A percentile compares a stretch with the other conserved stretches of the same genome.
Evolutionary conservation across 2,888 invertebrate species (phyloP).

Genomic region (Amiota minor): DNA sequence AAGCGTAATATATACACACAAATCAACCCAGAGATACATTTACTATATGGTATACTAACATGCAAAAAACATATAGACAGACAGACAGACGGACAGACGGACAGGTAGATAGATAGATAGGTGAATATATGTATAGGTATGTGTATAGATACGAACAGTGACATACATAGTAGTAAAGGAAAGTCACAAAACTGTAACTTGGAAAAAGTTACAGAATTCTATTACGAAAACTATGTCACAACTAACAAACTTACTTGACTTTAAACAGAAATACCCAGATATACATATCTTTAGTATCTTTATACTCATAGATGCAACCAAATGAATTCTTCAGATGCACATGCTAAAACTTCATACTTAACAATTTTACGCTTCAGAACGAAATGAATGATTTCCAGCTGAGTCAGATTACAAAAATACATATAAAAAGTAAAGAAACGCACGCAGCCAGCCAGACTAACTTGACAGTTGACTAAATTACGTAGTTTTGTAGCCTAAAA

Average conservation of each 20-base stretch:
- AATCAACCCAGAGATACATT: too few species aligned
- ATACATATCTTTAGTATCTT: not conserved
- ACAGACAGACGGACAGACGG: not conserved
- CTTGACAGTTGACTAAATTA: not conserved
- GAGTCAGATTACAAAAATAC: constrained; percentile 4
- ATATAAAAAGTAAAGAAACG: not conserved
- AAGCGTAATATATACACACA: too few species aligned
- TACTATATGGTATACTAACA: too few species aligned
- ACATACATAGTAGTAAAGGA: not conserved
- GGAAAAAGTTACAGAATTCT: constrained; percentile 12
- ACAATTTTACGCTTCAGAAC: constrained; percentile 47
- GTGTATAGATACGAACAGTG: not conserved
- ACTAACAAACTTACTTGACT: not conserved
- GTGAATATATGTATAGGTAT: not conserved
- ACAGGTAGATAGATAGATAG: not conserved
- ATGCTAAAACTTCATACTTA: constrained; percentile 24
- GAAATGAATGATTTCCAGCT: constrained; percentile 30
- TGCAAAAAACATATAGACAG: not conserved
- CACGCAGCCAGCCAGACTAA: not conserved
- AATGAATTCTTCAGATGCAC: constrained; percentile 6
- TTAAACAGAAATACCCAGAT: not conserved
- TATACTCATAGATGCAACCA: not conserved
- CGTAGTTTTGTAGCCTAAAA: constrained; percentile 6
- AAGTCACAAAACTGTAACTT: not conserved
- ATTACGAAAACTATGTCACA: constrained; percentile 22